Conservation (phyloP, 2,113 vertebrate genomes). For the Romanogobio albipinnatus region DNA sequence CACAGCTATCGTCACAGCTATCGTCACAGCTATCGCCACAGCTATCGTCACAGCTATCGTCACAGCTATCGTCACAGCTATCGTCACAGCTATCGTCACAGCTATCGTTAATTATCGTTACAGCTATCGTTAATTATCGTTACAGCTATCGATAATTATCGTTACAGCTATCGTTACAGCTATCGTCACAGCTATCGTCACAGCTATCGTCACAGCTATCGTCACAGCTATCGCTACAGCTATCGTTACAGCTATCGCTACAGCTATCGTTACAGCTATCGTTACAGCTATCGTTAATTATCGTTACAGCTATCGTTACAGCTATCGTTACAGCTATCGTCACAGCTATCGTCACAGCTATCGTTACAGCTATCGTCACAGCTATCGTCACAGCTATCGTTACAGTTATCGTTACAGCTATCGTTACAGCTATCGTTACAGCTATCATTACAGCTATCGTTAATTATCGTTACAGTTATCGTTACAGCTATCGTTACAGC, state of each 20-base stretch:
- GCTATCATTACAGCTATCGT: not conserved
- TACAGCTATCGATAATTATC: not conserved
- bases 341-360: no score
- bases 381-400: not conserved
- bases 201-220: not conserved
- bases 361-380: not conserved
- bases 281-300: not conserved
- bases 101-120: rapidly evolving
- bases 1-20: no score
- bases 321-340: not conserved
- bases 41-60: no score
- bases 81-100: rapidly evolving
- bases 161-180: no score
- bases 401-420: not conserved
- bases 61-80: no score
- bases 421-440: not conserved
- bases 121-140: rapidly evolving
- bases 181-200: not conserved
- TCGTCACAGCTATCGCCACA: no score
- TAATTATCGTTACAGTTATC: not conserved
- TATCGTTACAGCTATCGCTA: not conserved
- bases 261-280: not conserved
- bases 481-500: not conserved
- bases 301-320: not conserved
- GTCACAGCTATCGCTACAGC: not conserved